Conservation (phyloP, 1,140 invertebrate genomes). For the Sinella curviseta region DNA sequence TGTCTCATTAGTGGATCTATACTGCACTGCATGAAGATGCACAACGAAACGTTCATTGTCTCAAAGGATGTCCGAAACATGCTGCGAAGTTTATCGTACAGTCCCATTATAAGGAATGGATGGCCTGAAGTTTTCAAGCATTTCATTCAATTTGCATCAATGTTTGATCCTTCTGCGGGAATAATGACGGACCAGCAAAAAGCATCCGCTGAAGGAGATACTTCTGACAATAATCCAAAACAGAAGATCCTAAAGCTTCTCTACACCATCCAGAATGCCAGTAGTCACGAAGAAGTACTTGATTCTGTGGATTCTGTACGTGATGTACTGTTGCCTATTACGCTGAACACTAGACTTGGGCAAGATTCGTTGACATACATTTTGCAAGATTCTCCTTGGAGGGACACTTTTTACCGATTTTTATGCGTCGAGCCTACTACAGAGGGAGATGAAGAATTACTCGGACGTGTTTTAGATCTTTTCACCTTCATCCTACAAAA, state of each 20-base stretch:
- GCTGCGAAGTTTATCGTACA: constrained; percentile 29
- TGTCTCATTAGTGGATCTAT: constrained; percentile 20
- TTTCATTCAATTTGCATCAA: background rate
- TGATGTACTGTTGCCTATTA: constrained; percentile 25
- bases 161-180: constrained; percentile 4
- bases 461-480: constrained; percentile 37
- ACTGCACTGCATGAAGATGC: constrained; percentile 16
- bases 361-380: background rate
- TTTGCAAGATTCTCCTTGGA: constrained; percentile 32
- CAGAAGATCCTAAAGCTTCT: constrained; percentile 24
- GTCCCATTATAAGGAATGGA: constrained; percentile 21
- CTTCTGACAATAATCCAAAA: background rate
- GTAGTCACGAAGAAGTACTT: constrained; percentile 33
- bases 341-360: constrained; percentile 14
- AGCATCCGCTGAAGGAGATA: background rate
- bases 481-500: constrained; percentile 32
- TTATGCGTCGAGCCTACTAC: constrained; percentile 47
- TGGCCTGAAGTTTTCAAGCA: constrained; percentile 29
- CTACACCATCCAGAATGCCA: constrained; percentile 42
- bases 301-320: constrained; percentile 28
- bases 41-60: constrained; percentile 25
- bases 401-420: constrained; percentile 45
- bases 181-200: background rate
- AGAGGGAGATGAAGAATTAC: constrained; percentile 41
- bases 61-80: constrained; percentile 33